phyloP scores from a whole-genome alignment of 2,113 vertebrate genomes.

The Halichoeres trimaculatus region DNA sequence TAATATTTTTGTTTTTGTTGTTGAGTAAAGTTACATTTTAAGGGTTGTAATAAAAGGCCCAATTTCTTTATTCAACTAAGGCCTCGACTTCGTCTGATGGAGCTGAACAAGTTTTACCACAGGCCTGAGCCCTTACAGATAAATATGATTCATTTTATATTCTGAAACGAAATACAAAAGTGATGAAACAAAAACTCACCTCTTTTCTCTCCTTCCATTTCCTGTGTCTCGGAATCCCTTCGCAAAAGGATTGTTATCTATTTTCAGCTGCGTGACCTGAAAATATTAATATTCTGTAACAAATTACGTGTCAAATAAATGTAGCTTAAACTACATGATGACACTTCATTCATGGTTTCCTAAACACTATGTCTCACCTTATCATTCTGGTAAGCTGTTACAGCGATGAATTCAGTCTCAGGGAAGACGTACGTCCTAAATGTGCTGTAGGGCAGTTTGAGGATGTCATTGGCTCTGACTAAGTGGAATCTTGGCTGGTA shows the following conservation, averaged over 20 bases:
- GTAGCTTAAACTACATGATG: too few species aligned
- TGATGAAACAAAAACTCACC: slow-evolving; percentile 77
- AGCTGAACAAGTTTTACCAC: too few species aligned
- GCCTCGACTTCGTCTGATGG: too few species aligned
- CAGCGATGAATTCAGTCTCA: slow-evolving; percentile 95
- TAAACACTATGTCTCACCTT: slow-evolving; percentile 82
- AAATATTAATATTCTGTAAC: too few species aligned
- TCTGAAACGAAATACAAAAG: not conserved
- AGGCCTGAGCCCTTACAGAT: too few species aligned
- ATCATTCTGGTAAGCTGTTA: slow-evolving; percentile 97
- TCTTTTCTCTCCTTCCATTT: slow-evolving; percentile 94
- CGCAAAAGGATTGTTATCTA: slow-evolving; percentile 96
- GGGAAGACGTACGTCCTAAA: slow-evolving; percentile 94
- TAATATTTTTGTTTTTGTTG: too few species aligned
- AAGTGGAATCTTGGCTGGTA: slow-evolving; percentile 96
- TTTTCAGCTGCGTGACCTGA: slow-evolving; percentile 97
- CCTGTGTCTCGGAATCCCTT: slow-evolving; percentile 97
- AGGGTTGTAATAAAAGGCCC: too few species aligned
- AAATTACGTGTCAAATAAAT: too few species aligned
- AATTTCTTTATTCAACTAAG: too few species aligned
- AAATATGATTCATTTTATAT: not conserved
- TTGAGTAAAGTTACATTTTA: too few species aligned
- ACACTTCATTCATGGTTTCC: too few species aligned
- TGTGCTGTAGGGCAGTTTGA: slow-evolving; percentile 93
- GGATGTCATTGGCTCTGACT: slow-evolving; percentile 91